These are phyloP conservation scores for Podabrus alpinus DNA, from an alignment of 2,888 invertebrate species.

Conservation along the genomic window DNA sequence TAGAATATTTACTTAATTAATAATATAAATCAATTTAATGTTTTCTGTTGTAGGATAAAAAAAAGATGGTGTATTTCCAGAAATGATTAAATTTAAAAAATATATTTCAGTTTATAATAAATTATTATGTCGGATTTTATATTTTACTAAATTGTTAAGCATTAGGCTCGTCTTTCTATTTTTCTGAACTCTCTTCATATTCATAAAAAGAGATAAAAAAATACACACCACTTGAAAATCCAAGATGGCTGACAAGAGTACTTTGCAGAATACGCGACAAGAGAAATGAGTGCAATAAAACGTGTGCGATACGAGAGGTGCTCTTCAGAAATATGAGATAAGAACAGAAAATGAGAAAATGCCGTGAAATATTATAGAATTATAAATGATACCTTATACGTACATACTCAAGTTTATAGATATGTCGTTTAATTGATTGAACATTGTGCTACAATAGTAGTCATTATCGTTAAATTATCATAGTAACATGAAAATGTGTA, in stretches of 20 bases:
- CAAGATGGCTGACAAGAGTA: conserved; percentile 47
- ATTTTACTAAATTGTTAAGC: background rate
- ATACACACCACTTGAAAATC: conserved; percentile 36
- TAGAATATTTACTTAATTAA: background rate
- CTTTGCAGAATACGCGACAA: conserved; percentile 44
- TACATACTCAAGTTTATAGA: background rate
- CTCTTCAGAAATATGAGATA: conserved; percentile 49
- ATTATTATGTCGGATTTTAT: background rate
- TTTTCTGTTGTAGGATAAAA: background rate
- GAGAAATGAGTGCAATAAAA: conserved; percentile 50
- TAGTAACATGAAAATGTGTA: background rate
- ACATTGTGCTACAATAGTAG: background rate
- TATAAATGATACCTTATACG: conserved; percentile 1
- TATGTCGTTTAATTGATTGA: background rate
- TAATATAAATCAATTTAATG: background rate
- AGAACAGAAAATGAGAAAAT: conserved; percentile 45
- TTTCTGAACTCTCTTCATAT: conserved; percentile 19
- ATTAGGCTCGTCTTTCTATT: conserved; percentile 4
- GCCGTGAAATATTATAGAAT: conserved; percentile 18
- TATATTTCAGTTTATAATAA: background rate
- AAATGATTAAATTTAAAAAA: background rate
- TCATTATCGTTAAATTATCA: background rate
- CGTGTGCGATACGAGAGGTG: conserved; percentile 50
- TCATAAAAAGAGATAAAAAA: conserved; percentile 23
- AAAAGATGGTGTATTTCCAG: background rate